phyloP scores from a whole-genome alignment of 2,113 vertebrate species.

The Crotalus viridis region DNA sequence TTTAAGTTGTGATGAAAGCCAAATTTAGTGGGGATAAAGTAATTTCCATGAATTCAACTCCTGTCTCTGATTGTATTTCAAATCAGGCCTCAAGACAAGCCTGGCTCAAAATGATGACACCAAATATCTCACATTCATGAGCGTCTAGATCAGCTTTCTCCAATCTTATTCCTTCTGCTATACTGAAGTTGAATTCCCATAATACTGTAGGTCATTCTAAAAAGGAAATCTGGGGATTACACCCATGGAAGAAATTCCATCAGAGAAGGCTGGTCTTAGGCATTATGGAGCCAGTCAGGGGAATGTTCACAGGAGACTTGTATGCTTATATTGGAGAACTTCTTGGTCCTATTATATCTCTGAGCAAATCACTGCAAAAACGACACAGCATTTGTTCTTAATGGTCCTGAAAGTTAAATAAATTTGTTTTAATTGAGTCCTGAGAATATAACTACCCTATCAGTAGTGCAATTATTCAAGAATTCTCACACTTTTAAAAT shows the following conservation, averaged over 20 bases:
- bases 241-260: not conserved
- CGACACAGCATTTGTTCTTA: not conserved
- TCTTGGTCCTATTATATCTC: not conserved
- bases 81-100: not conserved
- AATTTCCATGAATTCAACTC: not conserved
- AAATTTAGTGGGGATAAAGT: not conserved
- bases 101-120: not conserved
- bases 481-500: not conserved
- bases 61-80: not conserved
- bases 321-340: not conserved
- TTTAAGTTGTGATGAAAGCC: not conserved
- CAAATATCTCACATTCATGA: not conserved
- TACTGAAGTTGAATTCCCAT: not conserved
- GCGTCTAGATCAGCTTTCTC: not conserved
- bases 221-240: not conserved
- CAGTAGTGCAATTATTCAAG: not conserved
- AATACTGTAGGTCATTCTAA: not conserved
- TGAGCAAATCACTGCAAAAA: not conserved
- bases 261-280: not conserved
- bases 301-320: not conserved
- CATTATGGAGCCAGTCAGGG: not conserved
- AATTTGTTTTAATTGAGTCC: not conserved
- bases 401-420: not conserved
- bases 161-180: not conserved
- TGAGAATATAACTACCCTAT: not conserved